phyloP scores from a whole-genome alignment of 2,113 vertebrate genomes.

The Podiceps cristatus region DNA sequence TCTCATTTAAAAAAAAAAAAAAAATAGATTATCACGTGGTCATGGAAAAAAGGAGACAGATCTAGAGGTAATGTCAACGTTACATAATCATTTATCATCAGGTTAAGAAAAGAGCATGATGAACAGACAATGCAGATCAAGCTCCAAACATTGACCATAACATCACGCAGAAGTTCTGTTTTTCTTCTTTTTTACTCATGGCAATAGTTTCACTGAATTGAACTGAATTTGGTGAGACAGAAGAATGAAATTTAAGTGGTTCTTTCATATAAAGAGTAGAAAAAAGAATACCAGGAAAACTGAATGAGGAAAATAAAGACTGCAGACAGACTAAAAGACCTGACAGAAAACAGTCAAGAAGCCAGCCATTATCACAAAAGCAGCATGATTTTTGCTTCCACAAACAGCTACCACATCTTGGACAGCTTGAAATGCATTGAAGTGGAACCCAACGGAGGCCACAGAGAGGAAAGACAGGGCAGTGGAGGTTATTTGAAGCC shows the following conservation, averaged over 20 bases:
- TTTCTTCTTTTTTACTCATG: background rate
- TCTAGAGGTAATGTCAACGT: background rate
- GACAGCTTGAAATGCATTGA: background rate
- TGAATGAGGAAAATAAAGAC: background rate
- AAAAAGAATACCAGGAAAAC: background rate
- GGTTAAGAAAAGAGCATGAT: background rate
- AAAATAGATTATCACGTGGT: fast-evolving
- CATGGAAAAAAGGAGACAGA: background rate
- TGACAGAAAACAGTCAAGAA: background rate
- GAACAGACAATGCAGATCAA: background rate
- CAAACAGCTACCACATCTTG: conserved; percentile 8
- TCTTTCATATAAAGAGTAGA: background rate
- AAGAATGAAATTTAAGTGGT: background rate
- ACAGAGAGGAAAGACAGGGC: conserved; percentile 13
- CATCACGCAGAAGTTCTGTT: background rate
- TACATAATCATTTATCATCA: background rate
- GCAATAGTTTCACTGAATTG: background rate
- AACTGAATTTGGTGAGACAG: background rate
- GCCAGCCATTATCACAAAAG: background rate
- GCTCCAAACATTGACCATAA: background rate
- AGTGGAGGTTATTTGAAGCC: conserved; percentile 6
- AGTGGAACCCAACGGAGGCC: background rate
- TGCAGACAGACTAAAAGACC: background rate
- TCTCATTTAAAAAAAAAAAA: background rate
- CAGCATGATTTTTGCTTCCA: background rate